Evolutionary conservation across 1,140 invertebrate species (phyloP).

Genomic region (Cydia fagiglandana): DNA sequence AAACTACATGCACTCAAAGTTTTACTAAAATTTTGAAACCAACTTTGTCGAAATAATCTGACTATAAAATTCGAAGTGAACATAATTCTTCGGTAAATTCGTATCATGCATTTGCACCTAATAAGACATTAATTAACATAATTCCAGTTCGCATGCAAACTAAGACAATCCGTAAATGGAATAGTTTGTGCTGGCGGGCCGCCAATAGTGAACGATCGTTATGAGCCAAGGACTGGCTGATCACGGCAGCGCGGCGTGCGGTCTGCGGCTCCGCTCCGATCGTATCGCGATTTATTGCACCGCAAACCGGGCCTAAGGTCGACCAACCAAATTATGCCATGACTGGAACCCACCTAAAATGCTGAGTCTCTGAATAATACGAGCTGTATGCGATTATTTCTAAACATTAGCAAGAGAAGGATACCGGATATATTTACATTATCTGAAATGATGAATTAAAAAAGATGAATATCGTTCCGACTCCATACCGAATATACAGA

Average conservation of each 20-base stretch:
- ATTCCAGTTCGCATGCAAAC: slow-evolving; percentile 15
- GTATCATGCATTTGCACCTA: neutral
- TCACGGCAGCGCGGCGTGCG: slow-evolving; percentile 33
- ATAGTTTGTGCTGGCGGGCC: slow-evolving; percentile 42
- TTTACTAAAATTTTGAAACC: neutral
- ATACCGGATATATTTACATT: neutral
- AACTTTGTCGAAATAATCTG: no score
- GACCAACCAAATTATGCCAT: slow-evolving; percentile 25
- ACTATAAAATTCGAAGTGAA: no score
- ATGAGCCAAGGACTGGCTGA: slow-evolving; percentile 41
- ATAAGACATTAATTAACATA: slow-evolving; percentile 22
- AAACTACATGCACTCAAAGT: neutral
- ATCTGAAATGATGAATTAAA: no score
- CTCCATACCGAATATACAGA: no score
- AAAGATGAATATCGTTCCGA: no score
- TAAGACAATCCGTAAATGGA: slow-evolving; percentile 4
- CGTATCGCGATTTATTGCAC: slow-evolving; percentile 44
- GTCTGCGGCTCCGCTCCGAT: slow-evolving; percentile 22
- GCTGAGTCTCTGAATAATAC: neutral
- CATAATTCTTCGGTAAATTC: neutral
- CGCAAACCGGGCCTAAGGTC: slow-evolving; percentile 35
- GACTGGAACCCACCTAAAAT: neutral
- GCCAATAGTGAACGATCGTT: slow-evolving; percentile 49
- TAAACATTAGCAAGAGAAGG: neutral
- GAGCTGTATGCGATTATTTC: neutral